Percentiles rank a stretch among this genome's conserved stretches.
Evolutionary conservation across 2,113 vertebrate species (phyloP).

Genomic region (Festucalex cinctus): DNA sequence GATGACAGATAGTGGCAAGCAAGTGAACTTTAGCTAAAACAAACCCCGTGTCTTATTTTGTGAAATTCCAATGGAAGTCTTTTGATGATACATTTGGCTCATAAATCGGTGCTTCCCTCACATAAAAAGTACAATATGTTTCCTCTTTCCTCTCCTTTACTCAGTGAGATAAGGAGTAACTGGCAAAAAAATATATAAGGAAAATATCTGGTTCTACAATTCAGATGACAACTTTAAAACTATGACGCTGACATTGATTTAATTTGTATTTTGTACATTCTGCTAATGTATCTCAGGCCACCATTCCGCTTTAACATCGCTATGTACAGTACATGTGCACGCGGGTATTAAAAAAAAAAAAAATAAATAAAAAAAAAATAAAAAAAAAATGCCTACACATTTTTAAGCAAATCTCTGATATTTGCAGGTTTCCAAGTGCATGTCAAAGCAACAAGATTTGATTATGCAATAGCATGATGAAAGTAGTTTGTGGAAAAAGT

Average conservation of each 20-base stretch:
- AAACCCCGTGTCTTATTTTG: not conserved
- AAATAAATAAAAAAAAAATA: not conserved
- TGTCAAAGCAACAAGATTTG: no score
- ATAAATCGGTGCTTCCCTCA: not conserved
- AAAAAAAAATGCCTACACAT: not conserved
- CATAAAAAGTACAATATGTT: conserved; percentile 4
- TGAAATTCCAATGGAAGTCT: not conserved
- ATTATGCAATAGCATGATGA: no score
- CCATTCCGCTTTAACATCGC: not conserved
- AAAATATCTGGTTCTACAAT: not conserved
- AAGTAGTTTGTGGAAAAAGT: no score
- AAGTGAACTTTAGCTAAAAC: not conserved
- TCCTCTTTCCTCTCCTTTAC: not conserved
- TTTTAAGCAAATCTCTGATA: not conserved
- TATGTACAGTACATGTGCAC: not conserved
- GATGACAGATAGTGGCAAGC: not conserved
- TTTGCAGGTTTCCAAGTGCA: no score
- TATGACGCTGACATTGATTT: not conserved
- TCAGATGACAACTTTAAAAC: not conserved
- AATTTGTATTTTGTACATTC: not conserved
- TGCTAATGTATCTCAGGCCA: not conserved
- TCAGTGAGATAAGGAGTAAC: not conserved
- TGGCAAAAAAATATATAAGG: not conserved
- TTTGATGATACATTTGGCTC: not conserved
- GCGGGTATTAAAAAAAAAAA: not conserved